Base-by-base conservation (phyloP, 2,113 vertebrate species). In the Ochotona princeps region DNA sequence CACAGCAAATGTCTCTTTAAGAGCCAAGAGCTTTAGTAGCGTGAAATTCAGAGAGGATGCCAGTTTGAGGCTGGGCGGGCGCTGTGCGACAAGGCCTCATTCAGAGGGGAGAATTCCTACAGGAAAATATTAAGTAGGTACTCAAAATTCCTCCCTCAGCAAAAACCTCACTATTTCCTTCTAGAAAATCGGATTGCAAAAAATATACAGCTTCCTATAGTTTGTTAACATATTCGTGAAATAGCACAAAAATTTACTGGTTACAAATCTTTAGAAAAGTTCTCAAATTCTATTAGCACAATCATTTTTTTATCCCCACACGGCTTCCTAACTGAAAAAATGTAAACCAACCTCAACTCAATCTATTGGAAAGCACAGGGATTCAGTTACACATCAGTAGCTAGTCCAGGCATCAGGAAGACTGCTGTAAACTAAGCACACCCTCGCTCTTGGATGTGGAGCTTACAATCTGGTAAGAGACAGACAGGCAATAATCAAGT, bases 11-110 rank as follows among this genome's bases (percentile, higher is more conserved):
- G 54, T 38, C 32, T 90, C 65, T 51, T 78, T 54, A 70, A 63
- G 32, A 90, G 74, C n/a, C 49, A 79, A 90, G 67, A 73, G 67
- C 38, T 6, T 20, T 66, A 18, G 21, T 14, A 38, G 65, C 21
- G 26, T 38, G 44, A 81, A 89, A 49, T 44, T 49, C 54, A 49
- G 75, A 76, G 13, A 74, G 2, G 75, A 26, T 18, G 15, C 21
- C 4, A 4, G 21, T 30, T 66, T 61, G 3, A 38, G 51, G 1
- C 1, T 0, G 23, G 44, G 7, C 28, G 21, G 1, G 0, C 8
- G 2, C 67, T 9, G 12, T 13, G 20, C 66, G 28, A 47, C 1
- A 21, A 15, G 63, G 63, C 47, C 83, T 60, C 1, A 25, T 57
- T 73, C 18, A 47, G 23, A 69, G 20, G 30, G 47, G 26, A 35